Percentiles rank a stretch among this genome's conserved stretches.
Conservation (phyloP, 1,140 invertebrate species). For the Drosophila triauraria region DNA sequence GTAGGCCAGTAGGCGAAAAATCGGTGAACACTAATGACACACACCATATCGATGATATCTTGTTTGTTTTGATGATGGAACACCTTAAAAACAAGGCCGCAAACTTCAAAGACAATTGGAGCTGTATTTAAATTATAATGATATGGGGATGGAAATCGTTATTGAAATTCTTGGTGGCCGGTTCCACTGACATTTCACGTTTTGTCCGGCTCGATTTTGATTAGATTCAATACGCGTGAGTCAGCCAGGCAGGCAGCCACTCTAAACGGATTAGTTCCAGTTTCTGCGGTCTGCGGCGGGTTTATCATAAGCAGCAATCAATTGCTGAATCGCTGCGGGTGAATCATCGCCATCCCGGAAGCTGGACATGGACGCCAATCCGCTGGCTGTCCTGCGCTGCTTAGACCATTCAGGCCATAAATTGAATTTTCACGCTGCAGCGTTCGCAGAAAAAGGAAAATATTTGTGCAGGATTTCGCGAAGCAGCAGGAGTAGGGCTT, state of each 20-base stretch:
- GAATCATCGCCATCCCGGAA: conserved; percentile 32
- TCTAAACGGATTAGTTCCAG: conserved; percentile 36
- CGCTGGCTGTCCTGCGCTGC: conserved; percentile 24
- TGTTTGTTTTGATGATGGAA: conserved; percentile 36
- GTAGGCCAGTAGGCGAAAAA: conserved; percentile 8
- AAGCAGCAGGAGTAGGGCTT: conserved; percentile 1
- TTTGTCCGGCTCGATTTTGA: conserved; percentile 25
- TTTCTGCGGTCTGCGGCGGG: conserved; percentile 8
- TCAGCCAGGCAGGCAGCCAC: conserved; percentile 14
- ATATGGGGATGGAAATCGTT: background rate
- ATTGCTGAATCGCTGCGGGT: conserved; percentile 11
- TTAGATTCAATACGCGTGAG: conserved; percentile 13
- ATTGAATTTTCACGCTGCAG: conserved; percentile 59
- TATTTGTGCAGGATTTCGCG: background rate
- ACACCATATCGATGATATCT: conserved; percentile 6
- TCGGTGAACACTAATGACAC: background rate
- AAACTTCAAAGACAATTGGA: conserved; percentile 15
- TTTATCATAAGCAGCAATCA: conserved; percentile 19
- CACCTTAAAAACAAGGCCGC: conserved; percentile 28
- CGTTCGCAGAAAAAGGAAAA: conserved; percentile 32
- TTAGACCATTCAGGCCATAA: conserved; percentile 46
- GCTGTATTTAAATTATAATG: conserved; percentile 5
- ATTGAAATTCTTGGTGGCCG: conserved; percentile 11
- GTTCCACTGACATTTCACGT: conserved; percentile 42
- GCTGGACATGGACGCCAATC: conserved; percentile 12